Base-by-base conservation (phyloP, 2,888 invertebrate species). In the Acanthopleura granulata region DNA sequence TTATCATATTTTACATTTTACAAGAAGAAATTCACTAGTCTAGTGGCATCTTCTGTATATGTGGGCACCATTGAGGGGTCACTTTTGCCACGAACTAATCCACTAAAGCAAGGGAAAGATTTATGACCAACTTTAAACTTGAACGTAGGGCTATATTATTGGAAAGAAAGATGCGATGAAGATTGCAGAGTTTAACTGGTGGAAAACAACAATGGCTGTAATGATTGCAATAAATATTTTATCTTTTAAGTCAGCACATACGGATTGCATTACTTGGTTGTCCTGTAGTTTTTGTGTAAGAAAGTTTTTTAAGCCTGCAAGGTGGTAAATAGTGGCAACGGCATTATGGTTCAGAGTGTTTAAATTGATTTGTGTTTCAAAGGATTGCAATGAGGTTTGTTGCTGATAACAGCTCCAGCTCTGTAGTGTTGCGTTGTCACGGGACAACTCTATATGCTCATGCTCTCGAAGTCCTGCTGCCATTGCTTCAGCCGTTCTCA, bases 51-150 rank as follows among this genome's bases (percentile, higher is more conserved):
- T n/a, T n/a, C n/a, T n/a, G n/a, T n/a, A n/a, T n/a, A n/a, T n/a
- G n/a, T n/a, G n/a, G n/a, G n/a, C n/a, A n/a, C 22, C 62, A 22
- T 62, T 15, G 62, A 62, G 14, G 62, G 62, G 25, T 62, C 62
- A 62, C 62, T 62, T 62, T n/a, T n/a, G n/a, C n/a, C 12, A 15
- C 14, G 25, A 22, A 62, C 62, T 22, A 12, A 18, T 15, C 25
- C 62, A 22, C 12, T 62, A 22, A 62, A 62, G 16, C 62, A 62
- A 12, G 14, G 14, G 62, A n/a, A n/a, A 12, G 16, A 12, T 62
- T 62, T 62, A 22, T n/a, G n/a, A n/a, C n/a, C n/a, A n/a, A n/a
- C n/a, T n/a, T 66, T 27, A 6, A 66, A 6, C 1, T 12, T 66
- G n/a, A n/a, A 27, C 25, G 66, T 22, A 27, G 29, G 18, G 66